These are phyloP conservation scores for Halcyon malimbica DNA, from an alignment of 2,113 vertebrate species.

Conservation along the genomic window DNA sequence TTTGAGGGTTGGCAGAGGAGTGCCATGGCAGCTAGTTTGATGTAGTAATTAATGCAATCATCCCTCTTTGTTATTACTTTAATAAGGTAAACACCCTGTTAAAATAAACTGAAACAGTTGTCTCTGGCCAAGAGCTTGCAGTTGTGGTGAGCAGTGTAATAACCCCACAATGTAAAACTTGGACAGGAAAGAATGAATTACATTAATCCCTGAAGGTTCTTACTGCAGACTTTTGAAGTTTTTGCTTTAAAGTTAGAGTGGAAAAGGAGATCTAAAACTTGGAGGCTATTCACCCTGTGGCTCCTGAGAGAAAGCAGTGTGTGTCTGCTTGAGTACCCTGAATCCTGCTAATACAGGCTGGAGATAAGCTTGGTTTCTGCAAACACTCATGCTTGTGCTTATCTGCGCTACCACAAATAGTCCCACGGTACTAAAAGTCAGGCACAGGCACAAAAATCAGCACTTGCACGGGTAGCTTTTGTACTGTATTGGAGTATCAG, in stretches of 20 bases:
- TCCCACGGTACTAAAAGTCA: neutral
- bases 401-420: constrained; percentile 16
- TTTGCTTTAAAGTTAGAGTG: constrained; percentile 29
- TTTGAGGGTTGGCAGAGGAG: neutral
- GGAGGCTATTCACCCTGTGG: neutral
- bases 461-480: neutral
- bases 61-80: constrained; percentile 41
- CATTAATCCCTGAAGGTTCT: constrained; percentile 52
- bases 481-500: neutral
- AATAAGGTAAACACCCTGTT: constrained; percentile 61
- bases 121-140: constrained; percentile 44
- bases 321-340: neutral
- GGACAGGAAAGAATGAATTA: constrained; percentile 59
- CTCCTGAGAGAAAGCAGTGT: constrained; percentile 15
- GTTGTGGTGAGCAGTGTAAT: constrained; percentile 30
- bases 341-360: neutral
- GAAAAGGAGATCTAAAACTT: constrained; percentile 43
- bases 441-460: neutral
- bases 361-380: constrained; percentile 48
- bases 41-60: constrained; percentile 36
- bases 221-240: constrained; percentile 49
- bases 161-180: constrained; percentile 31
- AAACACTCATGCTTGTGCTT: constrained; percentile 31
- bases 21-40: constrained; percentile 6
- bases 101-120: constrained; percentile 63